Conservation (phyloP, 1,140 invertebrate species). For the Drosophila santomea region DNA sequence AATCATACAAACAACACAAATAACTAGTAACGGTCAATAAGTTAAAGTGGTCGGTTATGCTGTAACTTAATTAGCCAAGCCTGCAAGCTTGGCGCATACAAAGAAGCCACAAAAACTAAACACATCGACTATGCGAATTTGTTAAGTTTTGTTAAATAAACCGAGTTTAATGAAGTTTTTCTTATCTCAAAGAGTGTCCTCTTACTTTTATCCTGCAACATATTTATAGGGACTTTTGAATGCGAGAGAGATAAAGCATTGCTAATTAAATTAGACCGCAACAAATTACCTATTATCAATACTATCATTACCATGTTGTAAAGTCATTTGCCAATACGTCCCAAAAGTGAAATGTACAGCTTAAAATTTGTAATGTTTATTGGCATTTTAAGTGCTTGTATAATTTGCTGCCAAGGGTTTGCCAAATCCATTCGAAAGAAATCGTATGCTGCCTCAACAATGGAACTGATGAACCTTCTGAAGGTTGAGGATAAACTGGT, state of each 20-base stretch:
- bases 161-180: too few species aligned
- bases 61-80: too few species aligned
- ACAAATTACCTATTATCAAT: neutral
- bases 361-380: neutral
- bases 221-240: too few species aligned
- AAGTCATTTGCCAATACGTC: neutral
- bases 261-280: neutral
- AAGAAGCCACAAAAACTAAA: too few species aligned
- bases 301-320: neutral
- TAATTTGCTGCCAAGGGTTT: neutral
- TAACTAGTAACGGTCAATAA: too few species aligned
- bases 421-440: neutral
- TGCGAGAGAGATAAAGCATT: neutral
- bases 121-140: too few species aligned
- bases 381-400: neutral
- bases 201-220: too few species aligned
- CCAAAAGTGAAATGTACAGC: neutral
- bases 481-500: constrained; percentile 24
- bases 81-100: too few species aligned
- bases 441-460: constrained; percentile 17
- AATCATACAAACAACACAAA: too few species aligned
- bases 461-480: constrained; percentile 11
- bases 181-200: too few species aligned
- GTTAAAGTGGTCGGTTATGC: too few species aligned
- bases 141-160: too few species aligned